Percentiles rank a stretch among this genome's conserved stretches.
These are phyloP conservation scores for Danio tinwini DNA, from an alignment of 2,797 vertebrate species.

Conservation along the genomic window DNA sequence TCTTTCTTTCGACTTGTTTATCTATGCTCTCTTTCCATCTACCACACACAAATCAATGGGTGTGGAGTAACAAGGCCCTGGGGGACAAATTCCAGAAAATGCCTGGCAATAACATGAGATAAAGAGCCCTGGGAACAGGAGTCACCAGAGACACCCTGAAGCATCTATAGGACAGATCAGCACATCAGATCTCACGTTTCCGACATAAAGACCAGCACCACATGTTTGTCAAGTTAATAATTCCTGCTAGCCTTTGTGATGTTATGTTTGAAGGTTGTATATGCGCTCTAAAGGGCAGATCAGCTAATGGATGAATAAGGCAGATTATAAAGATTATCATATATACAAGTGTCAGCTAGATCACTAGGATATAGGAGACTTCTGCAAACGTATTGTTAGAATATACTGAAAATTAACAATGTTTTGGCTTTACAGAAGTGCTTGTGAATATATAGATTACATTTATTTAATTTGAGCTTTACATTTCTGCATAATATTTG, in stretches of 20 bases:
- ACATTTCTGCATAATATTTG: too few relatives aligned
- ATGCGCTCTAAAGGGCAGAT: neutral
- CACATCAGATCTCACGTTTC: neutral
- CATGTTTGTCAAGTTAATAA: neutral
- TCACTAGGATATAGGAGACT: neutral
- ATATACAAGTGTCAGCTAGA: neutral
- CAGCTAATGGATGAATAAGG: neutral
- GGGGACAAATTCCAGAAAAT: slow-evolving; percentile 45
- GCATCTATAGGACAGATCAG: neutral
- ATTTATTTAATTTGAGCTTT: too few relatives aligned
- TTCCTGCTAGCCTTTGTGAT: neutral
- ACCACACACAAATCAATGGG: slow-evolving; percentile 29
- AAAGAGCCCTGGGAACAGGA: slow-evolving; percentile 17
- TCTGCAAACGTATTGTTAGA: neutral
- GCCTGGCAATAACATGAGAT: slow-evolving; percentile 16
- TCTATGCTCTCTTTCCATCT: neutral
- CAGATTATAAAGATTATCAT: neutral
- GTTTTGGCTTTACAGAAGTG: too few relatives aligned
- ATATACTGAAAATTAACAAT: neutral
- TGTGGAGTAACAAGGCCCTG: slow-evolving; percentile 37
- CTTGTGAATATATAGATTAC: too few relatives aligned
- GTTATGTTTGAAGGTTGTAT: too few relatives aligned
- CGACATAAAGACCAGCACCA: neutral
- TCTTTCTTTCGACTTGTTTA: slow-evolving; percentile 20
- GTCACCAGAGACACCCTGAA: slow-evolving; percentile 34